Percentiles rank a stretch among this genome's conserved stretches.
Conservation (phyloP, 2,888 invertebrate species). For the Agriotes lineatus region DNA sequence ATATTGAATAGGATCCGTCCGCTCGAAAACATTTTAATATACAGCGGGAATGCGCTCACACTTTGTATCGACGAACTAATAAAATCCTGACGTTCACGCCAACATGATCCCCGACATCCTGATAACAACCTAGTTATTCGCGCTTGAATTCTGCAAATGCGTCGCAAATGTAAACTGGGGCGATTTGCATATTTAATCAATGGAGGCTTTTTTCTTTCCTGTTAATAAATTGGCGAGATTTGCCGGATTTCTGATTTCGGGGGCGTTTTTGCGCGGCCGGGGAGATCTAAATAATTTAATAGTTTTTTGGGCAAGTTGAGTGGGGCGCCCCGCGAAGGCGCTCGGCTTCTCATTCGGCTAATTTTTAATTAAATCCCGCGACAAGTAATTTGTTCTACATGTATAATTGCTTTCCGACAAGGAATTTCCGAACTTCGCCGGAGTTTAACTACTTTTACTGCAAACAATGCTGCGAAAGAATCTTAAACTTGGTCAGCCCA, state of each 20-base stretch:
- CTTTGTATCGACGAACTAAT: constrained; percentile 53
- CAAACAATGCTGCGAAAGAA: constrained; percentile 30
- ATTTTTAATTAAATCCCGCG: constrained; percentile 33
- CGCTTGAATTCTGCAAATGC: constrained; percentile 53
- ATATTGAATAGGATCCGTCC: constrained; percentile 33
- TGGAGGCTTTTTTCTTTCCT: constrained; percentile 47
- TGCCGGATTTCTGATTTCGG: constrained; percentile 47
- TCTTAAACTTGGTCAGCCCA: constrained; percentile 30
- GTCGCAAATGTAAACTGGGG: constrained; percentile 53
- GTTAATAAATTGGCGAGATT: constrained; percentile 53
- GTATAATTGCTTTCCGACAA: constrained; percentile 31
- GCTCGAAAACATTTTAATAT: constrained; percentile 49
- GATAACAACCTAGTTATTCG: constrained; percentile 55
- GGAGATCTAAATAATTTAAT: constrained; percentile 23
- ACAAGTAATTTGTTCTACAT: constrained; percentile 31
- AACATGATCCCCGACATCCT: constrained; percentile 51
- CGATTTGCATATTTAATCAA: constrained; percentile 57
- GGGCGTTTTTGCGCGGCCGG: not conserved
- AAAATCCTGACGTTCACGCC: constrained; percentile 51
- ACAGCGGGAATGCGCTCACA: constrained; percentile 38
- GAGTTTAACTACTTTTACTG: constrained; percentile 34
- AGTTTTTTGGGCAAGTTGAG: constrained; percentile 18
- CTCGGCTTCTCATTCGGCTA: constrained; percentile 14
- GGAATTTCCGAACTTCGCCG: constrained; percentile 23
- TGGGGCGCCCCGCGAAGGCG: not conserved